phyloP scores from a whole-genome alignment of 2,113 vertebrate species.

The Pseudorhombus dupliciocellatus region DNA sequence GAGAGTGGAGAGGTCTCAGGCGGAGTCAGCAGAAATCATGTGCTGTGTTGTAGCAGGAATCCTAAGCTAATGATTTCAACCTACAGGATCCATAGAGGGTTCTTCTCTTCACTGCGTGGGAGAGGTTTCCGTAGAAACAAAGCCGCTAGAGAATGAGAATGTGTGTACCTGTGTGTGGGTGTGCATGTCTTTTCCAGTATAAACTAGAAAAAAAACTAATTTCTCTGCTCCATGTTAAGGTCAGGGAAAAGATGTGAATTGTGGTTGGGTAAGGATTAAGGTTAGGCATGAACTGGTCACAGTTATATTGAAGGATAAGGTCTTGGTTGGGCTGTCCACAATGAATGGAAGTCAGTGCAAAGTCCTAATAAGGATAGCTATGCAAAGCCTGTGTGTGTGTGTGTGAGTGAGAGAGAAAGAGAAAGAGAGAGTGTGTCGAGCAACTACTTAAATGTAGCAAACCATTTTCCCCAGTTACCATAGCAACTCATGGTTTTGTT shows the following conservation, averaged over 20 bases:
- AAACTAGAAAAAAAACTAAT: too few relatives aligned
- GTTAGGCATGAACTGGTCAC: too few relatives aligned
- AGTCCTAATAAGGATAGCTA: too few relatives aligned
- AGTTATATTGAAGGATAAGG: too few relatives aligned
- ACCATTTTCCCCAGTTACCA: conserved; percentile 64
- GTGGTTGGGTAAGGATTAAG: too few relatives aligned
- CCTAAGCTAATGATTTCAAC: conserved; percentile 17
- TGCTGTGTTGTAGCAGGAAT: conserved; percentile 4
- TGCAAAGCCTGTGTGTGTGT: neutral
- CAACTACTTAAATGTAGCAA: conserved; percentile 38
- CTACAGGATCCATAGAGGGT: conserved; percentile 13
- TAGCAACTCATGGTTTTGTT: conserved; percentile 64
- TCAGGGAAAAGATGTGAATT: too few relatives aligned
- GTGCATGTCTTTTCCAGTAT: neutral
- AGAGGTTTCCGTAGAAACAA: conserved; percentile 64
- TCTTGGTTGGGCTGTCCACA: too few relatives aligned
- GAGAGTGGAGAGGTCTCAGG: neutral
- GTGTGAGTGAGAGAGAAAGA: neutral
- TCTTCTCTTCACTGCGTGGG: conserved; percentile 45
- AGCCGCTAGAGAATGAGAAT: conserved; percentile 3
- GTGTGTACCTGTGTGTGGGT: neutral
- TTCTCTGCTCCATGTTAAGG: too few relatives aligned
- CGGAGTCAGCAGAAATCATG: neutral
- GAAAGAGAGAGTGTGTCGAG: neutral
- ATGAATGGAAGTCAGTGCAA: too few relatives aligned